These are phyloP conservation scores for Colaptes auratus DNA, from an alignment of 2,113 vertebrate genomes.

Conservation along the genomic window DNA sequence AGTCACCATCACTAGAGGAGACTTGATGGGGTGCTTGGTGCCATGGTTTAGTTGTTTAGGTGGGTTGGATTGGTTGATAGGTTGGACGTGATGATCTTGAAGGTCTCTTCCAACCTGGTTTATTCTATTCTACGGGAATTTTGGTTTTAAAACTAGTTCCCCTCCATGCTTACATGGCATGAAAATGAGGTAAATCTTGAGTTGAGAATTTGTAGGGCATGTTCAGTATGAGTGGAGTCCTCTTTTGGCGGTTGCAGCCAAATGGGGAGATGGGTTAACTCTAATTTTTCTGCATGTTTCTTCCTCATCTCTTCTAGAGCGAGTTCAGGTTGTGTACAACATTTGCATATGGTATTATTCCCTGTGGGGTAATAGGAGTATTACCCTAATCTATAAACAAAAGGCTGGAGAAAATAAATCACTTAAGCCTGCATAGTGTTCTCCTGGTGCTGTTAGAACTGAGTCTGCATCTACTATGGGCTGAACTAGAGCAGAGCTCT, in stretches of 20 bases:
- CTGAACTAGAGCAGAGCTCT: background rate
- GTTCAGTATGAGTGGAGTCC: background rate
- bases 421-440: background rate
- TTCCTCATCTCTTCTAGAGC: background rate
- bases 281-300: background rate
- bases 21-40: no score
- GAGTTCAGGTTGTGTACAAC: background rate
- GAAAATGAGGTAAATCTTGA: background rate
- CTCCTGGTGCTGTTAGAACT: background rate
- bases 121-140: background rate
- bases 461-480: background rate
- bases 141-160: background rate
- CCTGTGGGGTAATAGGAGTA: background rate
- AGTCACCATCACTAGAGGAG: no score
- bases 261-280: background rate
- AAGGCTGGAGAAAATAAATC: background rate
- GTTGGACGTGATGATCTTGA: no score
- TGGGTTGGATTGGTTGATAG: no score
- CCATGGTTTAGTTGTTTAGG: no score
- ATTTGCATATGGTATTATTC: background rate
- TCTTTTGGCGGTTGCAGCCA: background rate
- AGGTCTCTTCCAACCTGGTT: no score
- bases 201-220: background rate
- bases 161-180: no score
- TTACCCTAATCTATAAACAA: background rate